A percentile compares a stretch with the other conserved stretches of the same genome.
phyloP scores from a whole-genome alignment of 1,140 invertebrate species.

The Platyura marginata region DNA sequence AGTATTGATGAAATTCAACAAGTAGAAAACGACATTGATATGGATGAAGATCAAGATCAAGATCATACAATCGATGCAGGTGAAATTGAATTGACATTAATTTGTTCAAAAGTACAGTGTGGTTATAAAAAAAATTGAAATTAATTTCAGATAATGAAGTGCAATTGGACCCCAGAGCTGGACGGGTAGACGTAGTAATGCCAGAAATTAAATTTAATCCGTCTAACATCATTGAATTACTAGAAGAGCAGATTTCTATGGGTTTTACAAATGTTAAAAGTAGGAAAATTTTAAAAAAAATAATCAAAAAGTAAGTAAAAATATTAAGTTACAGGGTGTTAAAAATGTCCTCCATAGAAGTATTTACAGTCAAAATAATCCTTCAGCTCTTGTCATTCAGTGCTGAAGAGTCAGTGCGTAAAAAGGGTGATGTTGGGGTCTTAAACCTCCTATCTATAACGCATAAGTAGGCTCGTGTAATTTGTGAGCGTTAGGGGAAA shows the following conservation, averaged over 20 bases:
- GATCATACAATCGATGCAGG: constrained; percentile 8
- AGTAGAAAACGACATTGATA: constrained; percentile 1
- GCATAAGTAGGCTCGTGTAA: too few species aligned
- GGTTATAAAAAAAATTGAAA: too few species aligned
- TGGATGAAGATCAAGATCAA: constrained; percentile 5
- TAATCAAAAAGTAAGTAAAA: constrained; percentile 27
- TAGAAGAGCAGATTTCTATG: constrained; percentile 17
- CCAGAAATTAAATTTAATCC: constrained; percentile 45
- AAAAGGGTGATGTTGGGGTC: too few species aligned
- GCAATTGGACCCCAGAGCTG: constrained; percentile 69
- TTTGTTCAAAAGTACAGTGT: too few species aligned
- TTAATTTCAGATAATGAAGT: too few species aligned
- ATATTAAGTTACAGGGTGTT: neutral
- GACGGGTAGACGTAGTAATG: constrained; percentile 50
- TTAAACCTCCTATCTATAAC: too few species aligned
- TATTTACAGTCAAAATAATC: too few species aligned
- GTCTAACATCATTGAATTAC: constrained; percentile 21
- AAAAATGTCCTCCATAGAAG: too few species aligned
- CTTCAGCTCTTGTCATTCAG: too few species aligned
- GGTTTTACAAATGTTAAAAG: constrained; percentile 26
- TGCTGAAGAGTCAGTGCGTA: too few species aligned
- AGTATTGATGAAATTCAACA: constrained; percentile 41
- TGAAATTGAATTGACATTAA: too few species aligned
- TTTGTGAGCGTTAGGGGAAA: too few species aligned
- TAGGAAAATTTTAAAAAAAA: constrained; percentile 26